Evolutionary conservation across 2,113 vertebrate species (phyloP), one percentile per base, ranked within the genome.

Genomic region (Melospiza georgiana): DNA sequence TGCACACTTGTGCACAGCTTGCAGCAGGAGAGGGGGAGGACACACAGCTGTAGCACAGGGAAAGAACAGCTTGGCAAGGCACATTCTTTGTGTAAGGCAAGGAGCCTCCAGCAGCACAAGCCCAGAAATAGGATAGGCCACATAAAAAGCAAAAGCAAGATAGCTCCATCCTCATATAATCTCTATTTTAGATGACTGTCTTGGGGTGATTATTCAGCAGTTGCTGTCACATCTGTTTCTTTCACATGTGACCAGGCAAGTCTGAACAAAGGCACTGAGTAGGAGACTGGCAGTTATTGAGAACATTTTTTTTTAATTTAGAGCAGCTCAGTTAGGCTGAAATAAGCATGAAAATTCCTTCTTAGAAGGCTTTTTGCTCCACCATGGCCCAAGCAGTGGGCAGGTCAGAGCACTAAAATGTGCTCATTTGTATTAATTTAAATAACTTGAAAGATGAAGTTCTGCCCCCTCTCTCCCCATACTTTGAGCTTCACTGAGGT

Each of bases 161-260:
- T 15, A 84, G 41, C 51, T 80, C 55, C 72, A 80, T 46, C 54
- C 63, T 83, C 69, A 7, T 54, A 44, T 41, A 15, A 73, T 35
- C 75, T 76, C 79, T n/a, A 39, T 69, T 73, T 92, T 31, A 85
- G 62, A 88, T 27, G 5, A 35, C 49, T 54, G 49, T 79, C 49
- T 66, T 43, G 41, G 62, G 20, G 85, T 54, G 63, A 90, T 94
- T 96, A 93, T 63, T 95, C 91, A 95, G 84, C 77, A 89, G 87
- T 61, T 94, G 77, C 84, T 87, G 67, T 82, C 62, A 76, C 84
- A 89, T 93, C 77, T 94, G 66, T 43, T 84, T 91, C 54, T 89
- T 89, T 15, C 4, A 19, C 81, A 61, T 7, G 66, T 72, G 80
- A 91, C 89, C 41, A 76, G 35, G 66, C 69, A 75, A 84, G 37